Percentiles rank a stretch among this genome's conserved stretches.
Conservation (phyloP, 92 coral and sea anemone species). For the Metridium senile region DNA sequence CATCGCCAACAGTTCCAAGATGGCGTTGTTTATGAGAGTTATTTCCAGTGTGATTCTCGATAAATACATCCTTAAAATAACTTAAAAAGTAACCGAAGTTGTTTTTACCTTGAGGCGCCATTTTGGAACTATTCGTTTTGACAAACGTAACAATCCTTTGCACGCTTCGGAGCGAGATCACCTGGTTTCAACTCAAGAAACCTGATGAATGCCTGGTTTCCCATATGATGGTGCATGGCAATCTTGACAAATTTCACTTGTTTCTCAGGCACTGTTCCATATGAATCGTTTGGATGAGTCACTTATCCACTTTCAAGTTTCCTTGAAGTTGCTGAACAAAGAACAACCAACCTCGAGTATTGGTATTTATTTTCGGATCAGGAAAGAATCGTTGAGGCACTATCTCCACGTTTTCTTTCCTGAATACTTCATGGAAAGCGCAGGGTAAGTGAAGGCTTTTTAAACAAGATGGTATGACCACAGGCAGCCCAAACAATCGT, state of each 20-base stretch:
- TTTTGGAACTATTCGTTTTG: no score
- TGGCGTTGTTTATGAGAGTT: no score
- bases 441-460: constrained; percentile 58
- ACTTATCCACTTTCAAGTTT: constrained; percentile 64
- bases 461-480: neutral
- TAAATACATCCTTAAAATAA: no score
- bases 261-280: constrained; percentile 72
- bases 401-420: constrained; percentile 73
- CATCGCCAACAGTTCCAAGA: no score
- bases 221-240: neutral
- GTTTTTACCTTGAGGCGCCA: no score
- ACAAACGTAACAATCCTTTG: no score
- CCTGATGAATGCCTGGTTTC: neutral
- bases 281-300: constrained; percentile 97
- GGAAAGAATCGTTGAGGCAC: constrained; percentile 75
- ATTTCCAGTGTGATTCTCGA: no score
- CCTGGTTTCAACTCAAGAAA: neutral
- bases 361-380: constrained; percentile 68
- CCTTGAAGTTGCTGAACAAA: constrained; percentile 75
- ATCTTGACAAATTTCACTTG: neutral
- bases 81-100: no score
- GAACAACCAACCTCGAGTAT: constrained; percentile 64
- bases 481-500: no score
- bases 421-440: constrained; percentile 63
- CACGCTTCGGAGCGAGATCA: no score